phyloP scores from a whole-genome alignment of 2,888 invertebrate species.

The Unio delphinus region DNA sequence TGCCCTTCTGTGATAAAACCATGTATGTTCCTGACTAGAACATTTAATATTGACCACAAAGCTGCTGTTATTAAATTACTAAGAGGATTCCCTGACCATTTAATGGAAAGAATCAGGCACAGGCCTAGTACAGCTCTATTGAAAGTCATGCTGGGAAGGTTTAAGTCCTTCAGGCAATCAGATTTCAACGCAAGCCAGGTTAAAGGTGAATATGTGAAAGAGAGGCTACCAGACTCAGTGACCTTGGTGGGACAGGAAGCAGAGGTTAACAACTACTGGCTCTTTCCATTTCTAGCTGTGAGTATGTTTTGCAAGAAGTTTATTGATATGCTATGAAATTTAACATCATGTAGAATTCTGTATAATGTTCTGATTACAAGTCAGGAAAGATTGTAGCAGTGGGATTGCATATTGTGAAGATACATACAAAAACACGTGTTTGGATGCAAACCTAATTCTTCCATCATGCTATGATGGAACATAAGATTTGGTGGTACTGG shows the following conservation, averaged over 20 bases:
- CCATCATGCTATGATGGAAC: too few relatives aligned
- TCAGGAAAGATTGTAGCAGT: too few relatives aligned
- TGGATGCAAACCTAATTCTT: too few relatives aligned
- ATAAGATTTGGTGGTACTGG: too few relatives aligned
- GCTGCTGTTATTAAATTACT: constrained; percentile 58
- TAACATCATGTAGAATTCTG: too few relatives aligned
- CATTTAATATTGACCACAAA: constrained; percentile 58
- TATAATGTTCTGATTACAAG: too few relatives aligned
- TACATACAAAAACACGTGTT: too few relatives aligned
- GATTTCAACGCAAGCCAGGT: constrained; percentile 50
- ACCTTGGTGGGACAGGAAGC: constrained; percentile 62
- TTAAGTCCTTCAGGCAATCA: constrained; percentile 44
- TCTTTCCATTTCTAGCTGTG: constrained; percentile 70
- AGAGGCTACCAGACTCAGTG: constrained; percentile 57
- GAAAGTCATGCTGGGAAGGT: constrained; percentile 55
- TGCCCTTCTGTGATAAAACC: constrained; percentile 55
- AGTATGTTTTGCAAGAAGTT: constrained; percentile 25
- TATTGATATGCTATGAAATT: too few relatives aligned
- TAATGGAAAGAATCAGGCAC: constrained; percentile 60
- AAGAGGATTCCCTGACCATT: constrained; percentile 66
- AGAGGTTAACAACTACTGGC: constrained; percentile 68
- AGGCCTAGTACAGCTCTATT: constrained; percentile 66
- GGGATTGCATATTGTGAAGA: too few relatives aligned
- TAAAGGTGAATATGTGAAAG: constrained; percentile 66
- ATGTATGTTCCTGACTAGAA: constrained; percentile 41